phyloP scores from a whole-genome alignment of 2,888 invertebrate genomes.

The Reticulitermes lucifugus region DNA sequence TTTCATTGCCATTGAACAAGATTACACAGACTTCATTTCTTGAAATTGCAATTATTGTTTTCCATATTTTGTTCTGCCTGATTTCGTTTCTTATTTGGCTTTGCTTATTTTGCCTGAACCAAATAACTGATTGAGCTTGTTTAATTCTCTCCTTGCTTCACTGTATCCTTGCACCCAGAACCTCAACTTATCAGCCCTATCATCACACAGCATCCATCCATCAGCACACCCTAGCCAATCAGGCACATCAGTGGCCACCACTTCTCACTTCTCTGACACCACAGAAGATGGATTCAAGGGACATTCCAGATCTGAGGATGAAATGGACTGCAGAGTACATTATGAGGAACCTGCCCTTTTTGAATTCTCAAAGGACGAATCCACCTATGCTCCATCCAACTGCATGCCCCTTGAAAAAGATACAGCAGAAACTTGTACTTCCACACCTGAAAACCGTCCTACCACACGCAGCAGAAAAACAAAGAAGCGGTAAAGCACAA shows the following conservation, averaged over 20 bases:
- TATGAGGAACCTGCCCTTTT: neutral
- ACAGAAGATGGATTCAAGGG: neutral
- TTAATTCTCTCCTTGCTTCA: slow-evolving; percentile 11
- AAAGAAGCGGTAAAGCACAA: neutral
- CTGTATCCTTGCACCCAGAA: slow-evolving; percentile 18
- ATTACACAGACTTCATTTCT: neutral
- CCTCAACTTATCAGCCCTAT: slow-evolving; percentile 30
- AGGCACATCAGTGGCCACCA: slow-evolving; percentile 2
- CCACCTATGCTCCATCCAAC: slow-evolving; percentile 16
- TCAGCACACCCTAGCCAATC: slow-evolving; percentile 2
- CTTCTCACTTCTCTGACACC: neutral
- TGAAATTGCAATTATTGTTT: neutral
- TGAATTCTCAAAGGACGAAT: slow-evolving; percentile 27
- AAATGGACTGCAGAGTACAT: neutral
- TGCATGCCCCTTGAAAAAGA: neutral
- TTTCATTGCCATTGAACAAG: neutral
- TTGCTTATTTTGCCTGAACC: slow-evolving; percentile 25
- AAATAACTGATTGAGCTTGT: slow-evolving; percentile 42
- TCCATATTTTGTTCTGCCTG: neutral
- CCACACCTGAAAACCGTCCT: neutral
- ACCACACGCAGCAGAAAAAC: slow-evolving; percentile 24
- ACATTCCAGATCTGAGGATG: slow-evolving; percentile 35
- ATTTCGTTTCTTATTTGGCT: slow-evolving; percentile 32
- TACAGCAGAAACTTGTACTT: neutral
- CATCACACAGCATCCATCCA: slow-evolving; percentile 34